Evolutionary conservation across 2,797 vertebrate species (phyloP).

Genomic region (Onychomys arenicola): DNA sequence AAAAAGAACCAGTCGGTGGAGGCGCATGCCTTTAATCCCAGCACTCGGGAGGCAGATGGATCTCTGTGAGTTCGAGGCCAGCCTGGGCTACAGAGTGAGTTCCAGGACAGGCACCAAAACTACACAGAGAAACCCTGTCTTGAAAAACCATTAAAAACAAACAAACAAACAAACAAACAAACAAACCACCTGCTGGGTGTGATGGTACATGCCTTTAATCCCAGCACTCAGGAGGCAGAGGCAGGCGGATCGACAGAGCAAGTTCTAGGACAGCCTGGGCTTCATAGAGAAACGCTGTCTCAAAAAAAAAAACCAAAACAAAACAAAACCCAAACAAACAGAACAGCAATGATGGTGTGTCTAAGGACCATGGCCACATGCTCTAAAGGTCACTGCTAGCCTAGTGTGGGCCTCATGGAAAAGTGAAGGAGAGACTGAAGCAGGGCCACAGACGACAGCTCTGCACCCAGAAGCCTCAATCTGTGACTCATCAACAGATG

Average conservation of each 20-base stretch:
- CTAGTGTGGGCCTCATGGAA: neutral
- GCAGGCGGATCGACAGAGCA: no score
- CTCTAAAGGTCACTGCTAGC: neutral
- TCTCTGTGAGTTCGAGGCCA: neutral
- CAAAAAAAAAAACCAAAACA: neutral
- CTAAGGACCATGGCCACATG: neutral
- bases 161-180: no score
- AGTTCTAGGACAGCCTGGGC: no score
- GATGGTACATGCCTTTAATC: no score
- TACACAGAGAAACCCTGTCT: neutral
- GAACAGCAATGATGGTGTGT: neutral
- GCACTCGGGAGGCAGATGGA: neutral
- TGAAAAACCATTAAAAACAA: no score
- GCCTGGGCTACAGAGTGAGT: neutral
- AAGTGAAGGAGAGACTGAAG: neutral
- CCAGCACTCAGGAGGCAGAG: no score
- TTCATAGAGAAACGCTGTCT: neutral
- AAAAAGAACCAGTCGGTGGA: no score
- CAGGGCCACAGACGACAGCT: neutral
- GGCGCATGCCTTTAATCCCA: neutral
- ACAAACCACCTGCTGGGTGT: neutral
- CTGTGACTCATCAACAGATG: neutral
- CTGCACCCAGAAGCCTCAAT: neutral
- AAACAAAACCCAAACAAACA: neutral
- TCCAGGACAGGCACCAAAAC: no score